These are phyloP conservation scores for Drosophila sp. DNA, from an alignment of 1,140 invertebrate species.

Conservation along the genomic window DNA sequence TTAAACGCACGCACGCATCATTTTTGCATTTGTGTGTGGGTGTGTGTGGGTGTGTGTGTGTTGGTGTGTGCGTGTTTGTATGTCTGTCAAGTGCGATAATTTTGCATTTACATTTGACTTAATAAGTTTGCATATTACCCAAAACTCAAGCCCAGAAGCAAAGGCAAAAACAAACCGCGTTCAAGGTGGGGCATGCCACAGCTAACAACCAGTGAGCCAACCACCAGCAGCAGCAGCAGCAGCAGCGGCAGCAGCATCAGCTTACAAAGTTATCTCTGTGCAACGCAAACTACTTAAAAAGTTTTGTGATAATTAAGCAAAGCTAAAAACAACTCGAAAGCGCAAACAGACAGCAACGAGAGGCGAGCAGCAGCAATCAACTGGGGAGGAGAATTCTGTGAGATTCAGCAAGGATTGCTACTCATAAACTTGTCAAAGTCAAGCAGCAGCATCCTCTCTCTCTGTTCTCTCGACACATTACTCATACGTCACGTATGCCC, in stretches of 20 bases:
- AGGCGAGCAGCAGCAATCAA: neutral
- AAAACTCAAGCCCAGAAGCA: neutral
- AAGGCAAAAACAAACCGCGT: too few relatives aligned
- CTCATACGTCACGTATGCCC: conserved; percentile 67
- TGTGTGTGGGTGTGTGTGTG: neutral
- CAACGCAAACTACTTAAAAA: conserved; percentile 78
- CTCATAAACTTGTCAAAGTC: conserved; percentile 40
- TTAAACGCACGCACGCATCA: conserved; percentile 68
- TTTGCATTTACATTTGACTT: conserved; percentile 80
- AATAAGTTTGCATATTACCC: conserved; percentile 68
- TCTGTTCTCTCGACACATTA: conserved; percentile 37
- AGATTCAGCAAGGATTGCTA: conserved; percentile 29
- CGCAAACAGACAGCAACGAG: conserved; percentile 28
- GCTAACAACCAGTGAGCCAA: too few relatives aligned
- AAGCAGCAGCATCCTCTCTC: conserved; percentile 11
- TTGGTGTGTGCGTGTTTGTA: conserved; percentile 7
- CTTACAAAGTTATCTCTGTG: conserved; percentile 67
- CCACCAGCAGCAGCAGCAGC: too few relatives aligned
- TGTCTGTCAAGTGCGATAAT: conserved; percentile 75
- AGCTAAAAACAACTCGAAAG: conserved; percentile 62
- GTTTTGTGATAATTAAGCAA: conserved; percentile 75
- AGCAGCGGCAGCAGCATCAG: conserved; percentile 13
- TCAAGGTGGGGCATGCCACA: too few relatives aligned
- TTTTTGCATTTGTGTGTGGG: conserved; percentile 27
- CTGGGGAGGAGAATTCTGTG: neutral